These are phyloP conservation scores for Hippoglossus stenolepis DNA, from an alignment of 2,113 vertebrate genomes.

Conservation along the genomic window DNA sequence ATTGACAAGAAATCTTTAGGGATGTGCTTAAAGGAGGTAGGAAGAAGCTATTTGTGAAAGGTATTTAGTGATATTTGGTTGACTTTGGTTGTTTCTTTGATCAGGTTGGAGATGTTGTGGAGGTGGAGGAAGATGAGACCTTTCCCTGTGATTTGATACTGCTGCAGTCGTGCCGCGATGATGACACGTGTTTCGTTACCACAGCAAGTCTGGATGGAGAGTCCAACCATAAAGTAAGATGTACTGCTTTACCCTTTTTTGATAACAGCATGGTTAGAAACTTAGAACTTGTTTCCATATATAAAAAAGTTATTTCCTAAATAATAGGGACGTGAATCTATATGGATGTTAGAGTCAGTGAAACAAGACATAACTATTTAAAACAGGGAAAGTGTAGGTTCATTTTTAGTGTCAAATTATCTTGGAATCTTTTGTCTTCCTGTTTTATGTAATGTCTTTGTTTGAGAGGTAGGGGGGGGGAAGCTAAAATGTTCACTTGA, in stretches of 20 bases:
- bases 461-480: background rate
- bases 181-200: slow-evolving; percentile 93
- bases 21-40: background rate
- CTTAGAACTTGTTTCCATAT: no score
- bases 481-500: slow-evolving; percentile 15
- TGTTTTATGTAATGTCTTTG: background rate
- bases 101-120: slow-evolving; percentile 95
- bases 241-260: background rate
- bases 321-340: no score
- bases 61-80: slow-evolving; percentile 14
- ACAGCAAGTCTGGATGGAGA: slow-evolving; percentile 98
- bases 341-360: no score
- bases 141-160: slow-evolving; percentile 98
- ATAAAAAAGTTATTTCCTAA: no score
- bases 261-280: no score
- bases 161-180: slow-evolving; percentile 87
- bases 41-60: background rate
- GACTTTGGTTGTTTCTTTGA: slow-evolving; percentile 3
- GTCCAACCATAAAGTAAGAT: slow-evolving; percentile 94
- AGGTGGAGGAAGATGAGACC: slow-evolving; percentile 93
- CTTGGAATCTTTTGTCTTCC: background rate
- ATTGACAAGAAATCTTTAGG: background rate
- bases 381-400: background rate
- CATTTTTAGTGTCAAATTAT: slow-evolving; percentile 10
- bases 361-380: no score